A percentile compares a stretch with the other conserved stretches of the same genome.
Conservation (phyloP, 2,797 vertebrate species). For the Girardinus metallicus region DNA sequence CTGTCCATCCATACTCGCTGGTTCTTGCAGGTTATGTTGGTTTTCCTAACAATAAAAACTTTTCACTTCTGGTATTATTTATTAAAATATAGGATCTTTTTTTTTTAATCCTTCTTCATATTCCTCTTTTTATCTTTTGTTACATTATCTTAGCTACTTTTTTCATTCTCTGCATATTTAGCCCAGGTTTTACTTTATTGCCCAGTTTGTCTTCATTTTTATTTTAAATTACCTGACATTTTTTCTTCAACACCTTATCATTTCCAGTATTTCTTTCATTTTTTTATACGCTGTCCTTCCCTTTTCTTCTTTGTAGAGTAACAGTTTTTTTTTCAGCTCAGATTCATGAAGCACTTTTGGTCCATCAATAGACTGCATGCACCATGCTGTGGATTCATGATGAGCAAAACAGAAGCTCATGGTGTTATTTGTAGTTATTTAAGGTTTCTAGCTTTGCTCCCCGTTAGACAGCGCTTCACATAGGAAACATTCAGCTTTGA, state of each 20-base stretch:
- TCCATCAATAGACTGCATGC: neutral
- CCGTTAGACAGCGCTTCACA: neutral
- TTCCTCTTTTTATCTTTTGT: neutral
- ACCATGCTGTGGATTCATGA: constrained; percentile 3
- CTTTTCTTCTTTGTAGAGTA: neutral
- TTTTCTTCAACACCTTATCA: neutral
- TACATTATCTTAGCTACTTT: neutral
- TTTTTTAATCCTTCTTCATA: neutral
- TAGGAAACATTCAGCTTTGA: constrained; percentile 4
- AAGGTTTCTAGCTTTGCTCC: neutral
- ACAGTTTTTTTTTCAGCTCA: neutral
- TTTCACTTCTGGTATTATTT: neutral
- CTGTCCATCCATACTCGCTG: too few relatives aligned
- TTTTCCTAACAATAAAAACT: neutral
- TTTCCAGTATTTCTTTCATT: neutral
- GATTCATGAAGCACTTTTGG: neutral
- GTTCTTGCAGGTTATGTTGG: too few relatives aligned
- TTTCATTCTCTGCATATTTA: neutral
- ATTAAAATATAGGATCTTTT: neutral
- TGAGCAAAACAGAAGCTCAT: neutral
- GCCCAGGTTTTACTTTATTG: neutral
- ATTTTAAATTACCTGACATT: neutral
- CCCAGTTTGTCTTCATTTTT: neutral
- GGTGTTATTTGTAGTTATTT: constrained; percentile 3
- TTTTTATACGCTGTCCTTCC: neutral